Evolutionary conservation across 1,140 invertebrate genomes (phyloP).

Genomic region (Gonatopus flavifemur): DNA sequence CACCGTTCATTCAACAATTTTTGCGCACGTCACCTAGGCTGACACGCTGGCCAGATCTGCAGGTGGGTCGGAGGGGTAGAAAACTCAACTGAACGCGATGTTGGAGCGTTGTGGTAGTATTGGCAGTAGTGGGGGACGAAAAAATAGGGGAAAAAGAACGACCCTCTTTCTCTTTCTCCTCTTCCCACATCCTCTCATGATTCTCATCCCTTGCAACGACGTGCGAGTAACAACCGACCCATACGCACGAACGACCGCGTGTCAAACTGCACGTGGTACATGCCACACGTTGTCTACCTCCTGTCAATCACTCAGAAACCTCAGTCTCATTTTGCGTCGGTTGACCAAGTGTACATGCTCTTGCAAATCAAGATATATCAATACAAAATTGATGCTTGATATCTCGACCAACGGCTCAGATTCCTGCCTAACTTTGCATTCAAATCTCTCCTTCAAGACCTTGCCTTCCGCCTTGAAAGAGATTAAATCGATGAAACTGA

Average conservation of each 20-base stretch:
- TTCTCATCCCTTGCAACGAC: no score
- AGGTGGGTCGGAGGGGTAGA: constrained; percentile 33
- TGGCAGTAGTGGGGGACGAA: constrained; percentile 50
- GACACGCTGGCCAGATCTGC: constrained; percentile 52
- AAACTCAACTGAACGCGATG: neutral
- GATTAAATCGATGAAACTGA: no score
- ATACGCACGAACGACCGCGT: constrained; percentile 54
- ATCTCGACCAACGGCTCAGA: constrained; percentile 38
- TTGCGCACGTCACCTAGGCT: constrained; percentile 55
- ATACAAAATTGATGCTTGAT: no score
- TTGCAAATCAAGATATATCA: no score
- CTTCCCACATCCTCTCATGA: no score
- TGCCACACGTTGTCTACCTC: constrained; percentile 32
- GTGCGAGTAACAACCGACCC: constrained; percentile 29
- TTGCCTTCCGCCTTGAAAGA: no score
- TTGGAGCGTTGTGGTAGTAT: neutral
- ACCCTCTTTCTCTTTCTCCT: constrained; percentile 8
- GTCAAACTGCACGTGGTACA: constrained; percentile 55
- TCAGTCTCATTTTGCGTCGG: neutral
- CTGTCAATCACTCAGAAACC: constrained; percentile 10
- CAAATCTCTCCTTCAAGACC: constrained; percentile 44
- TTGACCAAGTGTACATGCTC: constrained; percentile 1
- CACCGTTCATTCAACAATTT: constrained; percentile 60
- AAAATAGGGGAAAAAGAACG: constrained; percentile 58
- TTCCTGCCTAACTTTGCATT: constrained; percentile 55